phyloP scores from a whole-genome alignment of 1,140 invertebrate species.

The Drosophila obscura region DNA sequence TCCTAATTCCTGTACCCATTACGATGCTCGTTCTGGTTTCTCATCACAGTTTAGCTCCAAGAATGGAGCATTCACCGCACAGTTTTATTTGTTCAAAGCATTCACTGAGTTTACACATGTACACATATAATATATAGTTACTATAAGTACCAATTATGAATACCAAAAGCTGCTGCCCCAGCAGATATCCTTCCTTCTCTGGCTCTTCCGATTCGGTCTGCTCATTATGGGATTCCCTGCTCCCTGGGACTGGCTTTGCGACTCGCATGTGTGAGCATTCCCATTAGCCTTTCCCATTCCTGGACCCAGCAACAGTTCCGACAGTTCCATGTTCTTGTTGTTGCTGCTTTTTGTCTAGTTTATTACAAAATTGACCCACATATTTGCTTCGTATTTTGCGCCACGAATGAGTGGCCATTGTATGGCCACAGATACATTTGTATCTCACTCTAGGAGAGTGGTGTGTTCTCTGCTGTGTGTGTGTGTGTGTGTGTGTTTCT shows the following conservation, averaged over 20 bases:
- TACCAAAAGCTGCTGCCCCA: too few species aligned
- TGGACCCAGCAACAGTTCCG: too few species aligned
- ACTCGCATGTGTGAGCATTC: too few species aligned
- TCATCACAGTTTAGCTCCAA: slow-evolving; percentile 13
- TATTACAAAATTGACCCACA: slow-evolving; percentile 82
- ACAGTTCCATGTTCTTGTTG: not conserved
- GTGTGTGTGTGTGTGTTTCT: slow-evolving; percentile 33
- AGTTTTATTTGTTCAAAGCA: too few species aligned
- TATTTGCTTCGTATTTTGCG: slow-evolving; percentile 56
- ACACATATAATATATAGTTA: too few species aligned
- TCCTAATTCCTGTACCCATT: not conserved
- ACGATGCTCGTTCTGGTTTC: slow-evolving; percentile 8
- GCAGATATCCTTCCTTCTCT: too few species aligned
- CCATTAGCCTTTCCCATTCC: too few species aligned
- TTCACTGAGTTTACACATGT: too few species aligned
- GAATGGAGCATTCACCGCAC: not conserved
- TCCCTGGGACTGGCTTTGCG: too few species aligned
- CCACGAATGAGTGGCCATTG: slow-evolving; percentile 50
- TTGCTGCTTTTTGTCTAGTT: slow-evolving; percentile 55
- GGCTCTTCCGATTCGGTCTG: too few species aligned
- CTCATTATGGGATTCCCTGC: too few species aligned
- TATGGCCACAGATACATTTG: slow-evolving; percentile 48
- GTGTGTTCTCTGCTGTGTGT: slow-evolving; percentile 25
- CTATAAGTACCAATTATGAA: too few species aligned
- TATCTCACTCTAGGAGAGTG: slow-evolving; percentile 25